Evolutionary conservation across 2,113 vertebrate species (phyloP), one percentile per base, ranked within the genome.

Genomic region (Salminus brasiliensis): DNA sequence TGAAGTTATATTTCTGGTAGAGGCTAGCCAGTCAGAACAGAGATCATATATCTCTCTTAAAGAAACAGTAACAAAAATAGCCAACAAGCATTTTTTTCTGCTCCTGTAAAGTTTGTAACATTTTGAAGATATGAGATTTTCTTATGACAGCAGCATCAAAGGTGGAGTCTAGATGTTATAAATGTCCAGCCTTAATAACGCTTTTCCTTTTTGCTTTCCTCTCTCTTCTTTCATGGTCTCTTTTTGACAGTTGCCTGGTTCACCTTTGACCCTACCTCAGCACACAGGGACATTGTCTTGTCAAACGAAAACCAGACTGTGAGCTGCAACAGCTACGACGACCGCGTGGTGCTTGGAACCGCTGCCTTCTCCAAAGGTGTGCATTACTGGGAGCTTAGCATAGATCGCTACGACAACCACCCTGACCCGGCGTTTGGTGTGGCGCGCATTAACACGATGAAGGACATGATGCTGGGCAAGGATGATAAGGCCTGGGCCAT

Each of bases 401-500:
- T 99, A 67, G 97, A 99, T 76, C 96, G 97, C 15, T 99, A 99
- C 0, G 97, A 99, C 91, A 99, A 97, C 94, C 98, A 99, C 75
- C 98, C 98, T 0, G 98, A 98, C 84, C 98, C 97, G 0, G 97
- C 98, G 15, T 99, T 99, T 0, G 98, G 97, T 1, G 93, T 99
- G 73, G 98, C 98, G 23, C 91, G 98, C 86, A 96, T 97, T 84
- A 97, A 97, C 0, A 95, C 96, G 0, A 91, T 93, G 86, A 98
- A 97, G 78, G 98, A 99, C 89, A 95, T 96, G 93, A 99, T 99
- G 98, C 89, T 99, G 60, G 98, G 98, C 65, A 99, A 99, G 84
- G 98, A 99, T 0, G 97, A 99, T 88, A 99, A 96, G 82, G 97
- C 97, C 0, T 99, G 98, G 98, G 98, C 98, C 86, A 99, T 99